Evolutionary conservation across 2,888 invertebrate genomes (phyloP).

Genomic region (Cataglyphis rosenhaueri): DNA sequence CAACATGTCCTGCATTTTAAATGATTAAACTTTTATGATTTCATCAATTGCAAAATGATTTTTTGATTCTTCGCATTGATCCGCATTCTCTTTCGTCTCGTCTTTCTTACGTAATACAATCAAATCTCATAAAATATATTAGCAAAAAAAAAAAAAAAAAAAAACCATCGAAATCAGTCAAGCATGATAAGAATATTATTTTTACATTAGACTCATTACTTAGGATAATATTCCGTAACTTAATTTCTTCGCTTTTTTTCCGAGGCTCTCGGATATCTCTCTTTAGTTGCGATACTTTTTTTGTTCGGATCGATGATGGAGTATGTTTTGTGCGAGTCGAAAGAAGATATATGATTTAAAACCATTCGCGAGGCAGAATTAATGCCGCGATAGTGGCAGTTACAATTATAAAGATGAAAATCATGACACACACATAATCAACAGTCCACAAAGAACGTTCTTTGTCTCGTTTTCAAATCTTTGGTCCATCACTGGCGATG

Average conservation of each 20-base stretch:
- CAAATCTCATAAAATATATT: not conserved
- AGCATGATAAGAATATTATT: constrained; percentile 18
- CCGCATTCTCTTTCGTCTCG: not conserved
- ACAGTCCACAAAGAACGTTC: constrained; percentile 22
- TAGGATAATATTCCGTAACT: constrained; percentile 35
- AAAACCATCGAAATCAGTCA: not conserved
- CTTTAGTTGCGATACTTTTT: constrained; percentile 24
- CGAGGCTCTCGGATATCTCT: constrained; percentile 12
- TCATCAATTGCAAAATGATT: not conserved
- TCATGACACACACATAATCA: constrained; percentile 30
- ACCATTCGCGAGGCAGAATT: constrained; percentile 38
- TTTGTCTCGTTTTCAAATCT: constrained; percentile 32
- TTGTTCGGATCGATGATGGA: constrained; percentile 34
- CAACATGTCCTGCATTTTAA: not conserved
- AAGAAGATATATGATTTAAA: constrained; percentile 44
- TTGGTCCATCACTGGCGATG: constrained; percentile 22
- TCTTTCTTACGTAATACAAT: constrained; percentile 5
- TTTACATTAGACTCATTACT: constrained; percentile 8
- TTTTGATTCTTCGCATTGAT: not conserved
- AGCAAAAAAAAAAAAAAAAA: not conserved
- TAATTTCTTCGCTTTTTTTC: constrained; percentile 22
- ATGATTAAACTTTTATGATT: not conserved
- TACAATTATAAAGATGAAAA: constrained; percentile 45
- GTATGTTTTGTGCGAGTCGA: constrained; percentile 28
- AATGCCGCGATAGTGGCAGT: constrained; percentile 46